Evolutionary conservation across 1,140 invertebrate genomes (phyloP).

Genomic region (Lepidurus packardi): DNA sequence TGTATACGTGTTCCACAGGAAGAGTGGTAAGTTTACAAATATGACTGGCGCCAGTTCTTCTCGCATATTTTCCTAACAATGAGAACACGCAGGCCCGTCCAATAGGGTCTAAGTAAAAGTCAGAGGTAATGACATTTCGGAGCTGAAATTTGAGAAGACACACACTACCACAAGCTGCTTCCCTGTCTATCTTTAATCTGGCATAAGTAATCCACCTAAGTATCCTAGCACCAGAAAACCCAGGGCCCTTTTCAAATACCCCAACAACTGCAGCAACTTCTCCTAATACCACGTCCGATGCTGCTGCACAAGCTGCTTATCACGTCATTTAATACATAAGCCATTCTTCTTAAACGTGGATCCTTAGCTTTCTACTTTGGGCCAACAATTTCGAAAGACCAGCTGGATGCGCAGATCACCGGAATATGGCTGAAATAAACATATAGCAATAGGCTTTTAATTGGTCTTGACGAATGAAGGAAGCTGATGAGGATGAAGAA

Average conservation of each 20-base stretch:
- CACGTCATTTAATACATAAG: slow-evolving; percentile 20
- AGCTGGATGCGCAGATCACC: neutral
- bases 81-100: neutral
- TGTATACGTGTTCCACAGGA: slow-evolving; percentile 15
- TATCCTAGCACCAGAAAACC: slow-evolving; percentile 3
- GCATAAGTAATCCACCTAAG: slow-evolving; percentile 21
- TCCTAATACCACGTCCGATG: neutral
- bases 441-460: neutral
- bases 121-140: slow-evolving; percentile 5
- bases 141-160: slow-evolving; percentile 19
- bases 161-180: slow-evolving; percentile 20
- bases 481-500: too few relatives aligned
- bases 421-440: neutral
- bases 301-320: slow-evolving; percentile 15
- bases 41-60: slow-evolving; percentile 12
- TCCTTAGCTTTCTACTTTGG: neutral
- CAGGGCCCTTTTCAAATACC: neutral
- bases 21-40: slow-evolving; percentile 22
- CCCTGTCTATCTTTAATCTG: slow-evolving; percentile 19
- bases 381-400: neutral
- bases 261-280: neutral
- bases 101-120: neutral
- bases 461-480: neutral
- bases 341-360: slow-evolving; percentile 3
- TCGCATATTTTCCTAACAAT: slow-evolving; percentile 19